These are phyloP conservation scores for Linnaemya vulpina DNA, from an alignment of 2,888 invertebrate genomes.

Conservation along the genomic window DNA sequence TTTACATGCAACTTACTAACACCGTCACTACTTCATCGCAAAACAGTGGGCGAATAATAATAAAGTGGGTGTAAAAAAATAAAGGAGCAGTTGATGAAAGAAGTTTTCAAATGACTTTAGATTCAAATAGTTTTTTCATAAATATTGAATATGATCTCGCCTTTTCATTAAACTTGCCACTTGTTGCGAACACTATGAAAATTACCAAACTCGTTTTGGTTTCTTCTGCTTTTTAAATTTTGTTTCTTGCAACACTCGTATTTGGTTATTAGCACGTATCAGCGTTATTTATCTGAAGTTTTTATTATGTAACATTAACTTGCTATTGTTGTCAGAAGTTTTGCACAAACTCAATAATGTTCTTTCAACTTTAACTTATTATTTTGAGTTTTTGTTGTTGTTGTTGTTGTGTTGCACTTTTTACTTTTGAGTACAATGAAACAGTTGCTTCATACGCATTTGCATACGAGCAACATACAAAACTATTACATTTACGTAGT, in stretches of 20 bases:
- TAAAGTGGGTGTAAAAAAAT: neutral
- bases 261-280: conserved; percentile 45
- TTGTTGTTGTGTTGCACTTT: neutral
- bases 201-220: neutral
- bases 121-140: neutral
- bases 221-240: neutral
- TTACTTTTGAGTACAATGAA: neutral
- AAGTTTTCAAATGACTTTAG: neutral
- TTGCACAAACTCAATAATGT: conserved; percentile 53
- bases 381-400: conserved; percentile 11
- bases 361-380: conserved; percentile 39
- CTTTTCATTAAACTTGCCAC: conserved; percentile 4
- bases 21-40: neutral
- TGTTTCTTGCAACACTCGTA: neutral
- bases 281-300: conserved; percentile 17
- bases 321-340: conserved; percentile 48
- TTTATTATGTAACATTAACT: conserved; percentile 46
- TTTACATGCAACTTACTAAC: conserved; percentile 7
- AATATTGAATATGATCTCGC: neutral
- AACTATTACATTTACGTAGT: no score
- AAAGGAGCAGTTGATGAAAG: neutral
- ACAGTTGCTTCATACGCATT: conserved; percentile 7
- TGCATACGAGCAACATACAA: neutral
- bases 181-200: conserved; percentile 2
- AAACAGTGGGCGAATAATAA: neutral